Percentiles rank a stretch among this genome's conserved stretches.
phyloP scores from a whole-genome alignment of 64 coral and sea anemone species.

The Astreopora myriophthalma region DNA sequence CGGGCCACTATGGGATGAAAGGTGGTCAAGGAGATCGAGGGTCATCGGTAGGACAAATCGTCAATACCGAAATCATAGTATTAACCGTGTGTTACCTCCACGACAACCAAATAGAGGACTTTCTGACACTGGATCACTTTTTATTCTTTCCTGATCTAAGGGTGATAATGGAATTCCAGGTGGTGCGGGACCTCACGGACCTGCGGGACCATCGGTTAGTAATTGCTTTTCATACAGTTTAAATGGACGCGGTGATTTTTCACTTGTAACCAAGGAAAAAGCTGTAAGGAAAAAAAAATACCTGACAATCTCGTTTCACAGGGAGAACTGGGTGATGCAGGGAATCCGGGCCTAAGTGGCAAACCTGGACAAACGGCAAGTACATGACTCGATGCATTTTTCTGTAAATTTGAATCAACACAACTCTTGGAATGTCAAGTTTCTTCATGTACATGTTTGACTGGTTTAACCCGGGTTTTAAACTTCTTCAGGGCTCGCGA shows the following conservation, averaged over 20 bases:
- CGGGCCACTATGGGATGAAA: conserved; percentile 11
- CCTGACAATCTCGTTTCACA: not conserved
- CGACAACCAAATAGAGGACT: not conserved
- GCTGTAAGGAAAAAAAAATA: not conserved
- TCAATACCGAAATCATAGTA: not conserved
- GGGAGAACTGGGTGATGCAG: conserved; percentile 16
- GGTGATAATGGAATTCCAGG: conserved; percentile 14
- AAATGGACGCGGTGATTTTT: not conserved
- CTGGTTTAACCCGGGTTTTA: not conserved
- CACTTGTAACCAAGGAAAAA: not conserved
- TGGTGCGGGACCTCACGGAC: not conserved
- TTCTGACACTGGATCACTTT: not conserved
- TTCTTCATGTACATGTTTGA: too few species aligned
- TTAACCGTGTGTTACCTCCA: not conserved
- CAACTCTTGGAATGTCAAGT: too few species aligned
- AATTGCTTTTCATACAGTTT: not conserved
- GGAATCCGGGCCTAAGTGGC: not conserved
- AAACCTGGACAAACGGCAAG: conserved; percentile 5
- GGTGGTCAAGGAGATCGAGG: conserved; percentile 8
- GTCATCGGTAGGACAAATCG: not conserved
- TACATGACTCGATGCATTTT: too few species aligned
- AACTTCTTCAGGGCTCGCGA: not conserved
- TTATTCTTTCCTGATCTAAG: not conserved
- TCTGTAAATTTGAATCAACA: too few species aligned
- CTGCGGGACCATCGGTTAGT: conserved; percentile 5